Conservation (phyloP, 35 echinoderm and acorn worm genomes). For the Apostichopus californicus region DNA sequence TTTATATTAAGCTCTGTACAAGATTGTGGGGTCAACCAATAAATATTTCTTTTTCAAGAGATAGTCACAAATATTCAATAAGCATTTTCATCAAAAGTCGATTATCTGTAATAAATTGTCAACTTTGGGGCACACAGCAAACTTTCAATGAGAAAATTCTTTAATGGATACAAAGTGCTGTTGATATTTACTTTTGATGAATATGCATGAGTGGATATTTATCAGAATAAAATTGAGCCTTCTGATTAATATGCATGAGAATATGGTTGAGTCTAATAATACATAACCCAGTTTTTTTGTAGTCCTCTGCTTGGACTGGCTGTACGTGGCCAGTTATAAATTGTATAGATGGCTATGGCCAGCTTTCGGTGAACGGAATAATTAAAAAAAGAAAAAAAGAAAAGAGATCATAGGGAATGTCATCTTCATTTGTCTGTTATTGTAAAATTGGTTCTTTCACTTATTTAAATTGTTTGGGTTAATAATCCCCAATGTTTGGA, state of each 20-base stretch:
- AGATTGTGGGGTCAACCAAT: background rate
- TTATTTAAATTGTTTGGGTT: too few species aligned
- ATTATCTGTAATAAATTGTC: background rate
- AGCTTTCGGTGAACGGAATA: constrained; percentile 37
- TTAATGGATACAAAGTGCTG: too few species aligned
- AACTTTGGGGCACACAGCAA: background rate
- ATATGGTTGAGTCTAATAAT: too few species aligned
- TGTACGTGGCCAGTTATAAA: background rate
- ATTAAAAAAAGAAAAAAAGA: background rate
- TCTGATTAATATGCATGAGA: too few species aligned
- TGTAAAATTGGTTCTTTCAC: too few species aligned
- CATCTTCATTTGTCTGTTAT: background rate
- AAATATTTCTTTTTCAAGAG: too few species aligned
- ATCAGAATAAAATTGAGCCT: too few species aligned
- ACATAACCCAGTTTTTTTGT: too few species aligned
- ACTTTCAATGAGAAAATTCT: too few species aligned
- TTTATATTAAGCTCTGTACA: constrained; percentile 40
- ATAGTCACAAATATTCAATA: background rate
- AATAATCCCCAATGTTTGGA: too few species aligned
- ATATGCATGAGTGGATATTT: background rate
- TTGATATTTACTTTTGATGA: background rate
- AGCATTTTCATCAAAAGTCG: background rate
- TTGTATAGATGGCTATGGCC: constrained; percentile 19
- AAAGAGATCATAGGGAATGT: background rate
- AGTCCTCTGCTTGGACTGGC: too few species aligned